A percentile compares a stretch with the other conserved stretches of the same genome.
These are phyloP conservation scores for Oncorhynchus tshawytscha DNA, from an alignment of 2,113 vertebrate species.

Conservation along the genomic window DNA sequence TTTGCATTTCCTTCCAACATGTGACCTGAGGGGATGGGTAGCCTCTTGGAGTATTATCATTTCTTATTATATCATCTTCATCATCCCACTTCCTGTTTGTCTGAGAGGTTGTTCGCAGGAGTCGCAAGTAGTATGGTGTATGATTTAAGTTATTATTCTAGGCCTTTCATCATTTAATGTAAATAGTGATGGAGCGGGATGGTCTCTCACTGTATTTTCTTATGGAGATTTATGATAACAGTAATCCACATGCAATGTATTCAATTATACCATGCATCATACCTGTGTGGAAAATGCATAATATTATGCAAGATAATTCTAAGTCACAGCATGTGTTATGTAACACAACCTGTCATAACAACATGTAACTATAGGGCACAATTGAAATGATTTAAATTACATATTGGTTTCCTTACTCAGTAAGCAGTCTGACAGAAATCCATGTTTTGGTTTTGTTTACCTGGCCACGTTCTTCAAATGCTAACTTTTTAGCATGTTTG, in stretches of 20 bases:
- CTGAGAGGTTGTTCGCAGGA: neutral
- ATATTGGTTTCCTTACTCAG: too few relatives aligned
- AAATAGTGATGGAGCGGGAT: too few relatives aligned
- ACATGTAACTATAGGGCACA: too few relatives aligned
- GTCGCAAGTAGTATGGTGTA: too few relatives aligned
- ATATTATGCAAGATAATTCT: neutral
- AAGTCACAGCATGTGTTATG: neutral
- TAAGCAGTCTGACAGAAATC: too few relatives aligned
- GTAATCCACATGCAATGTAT: neutral
- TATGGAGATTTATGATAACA: neutral
- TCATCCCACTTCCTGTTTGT: slow-evolving; percentile 26
- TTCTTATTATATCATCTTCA: slow-evolving; percentile 20
- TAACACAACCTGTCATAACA: neutral
- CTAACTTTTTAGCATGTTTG: neutral
- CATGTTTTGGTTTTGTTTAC: too few relatives aligned
- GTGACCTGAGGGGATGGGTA: slow-evolving; percentile 19
- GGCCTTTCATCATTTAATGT: too few relatives aligned
- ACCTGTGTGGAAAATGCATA: too few relatives aligned
- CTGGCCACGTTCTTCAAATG: too few relatives aligned
- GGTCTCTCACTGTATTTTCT: neutral
- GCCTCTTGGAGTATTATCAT: slow-evolving; percentile 2
- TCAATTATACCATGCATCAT: too few relatives aligned
- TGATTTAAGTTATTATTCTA: too few relatives aligned
- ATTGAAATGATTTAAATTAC: too few relatives aligned
- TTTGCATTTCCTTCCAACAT: slow-evolving; percentile 44